These are phyloP conservation scores for Protobothrops flavoviridis DNA, from an alignment of 2,113 vertebrate species.

Conservation along the genomic window DNA sequence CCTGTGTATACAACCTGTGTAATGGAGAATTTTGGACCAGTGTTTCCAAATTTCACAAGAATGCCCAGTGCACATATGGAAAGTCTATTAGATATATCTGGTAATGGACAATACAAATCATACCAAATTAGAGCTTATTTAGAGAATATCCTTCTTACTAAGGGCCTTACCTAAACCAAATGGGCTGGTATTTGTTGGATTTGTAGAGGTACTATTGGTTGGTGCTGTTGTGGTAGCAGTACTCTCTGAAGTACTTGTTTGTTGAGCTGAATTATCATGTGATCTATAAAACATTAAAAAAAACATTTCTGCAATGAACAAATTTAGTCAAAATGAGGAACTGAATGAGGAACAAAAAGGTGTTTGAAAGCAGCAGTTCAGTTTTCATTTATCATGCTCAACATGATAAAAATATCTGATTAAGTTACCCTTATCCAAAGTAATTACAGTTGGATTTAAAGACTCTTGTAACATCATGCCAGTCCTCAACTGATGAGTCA, in stretches of 20 bases:
- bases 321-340: background rate
- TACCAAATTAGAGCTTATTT: background rate
- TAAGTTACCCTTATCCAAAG: background rate
- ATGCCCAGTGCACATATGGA: background rate
- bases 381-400: background rate
- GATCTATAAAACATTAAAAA: conserved; percentile 59
- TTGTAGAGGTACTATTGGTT: conserved; percentile 69
- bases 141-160: background rate
- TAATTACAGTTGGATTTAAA: background rate
- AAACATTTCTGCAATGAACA: background rate
- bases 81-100: background rate
- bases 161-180: conserved; percentile 76
- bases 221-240: conserved; percentile 65
- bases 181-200: conserved; percentile 71
- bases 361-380: background rate
- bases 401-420: background rate
- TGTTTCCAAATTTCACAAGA: background rate
- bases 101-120: background rate
- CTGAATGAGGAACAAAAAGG: background rate
- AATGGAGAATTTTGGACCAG: background rate
- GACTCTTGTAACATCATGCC: background rate
- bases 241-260: conserved; percentile 65
- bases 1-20: background rate
- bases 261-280: conserved; percentile 72
- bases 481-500: background rate